Conservation (phyloP, 2,113 vertebrate genomes). For the Nestor notabilis region DNA sequence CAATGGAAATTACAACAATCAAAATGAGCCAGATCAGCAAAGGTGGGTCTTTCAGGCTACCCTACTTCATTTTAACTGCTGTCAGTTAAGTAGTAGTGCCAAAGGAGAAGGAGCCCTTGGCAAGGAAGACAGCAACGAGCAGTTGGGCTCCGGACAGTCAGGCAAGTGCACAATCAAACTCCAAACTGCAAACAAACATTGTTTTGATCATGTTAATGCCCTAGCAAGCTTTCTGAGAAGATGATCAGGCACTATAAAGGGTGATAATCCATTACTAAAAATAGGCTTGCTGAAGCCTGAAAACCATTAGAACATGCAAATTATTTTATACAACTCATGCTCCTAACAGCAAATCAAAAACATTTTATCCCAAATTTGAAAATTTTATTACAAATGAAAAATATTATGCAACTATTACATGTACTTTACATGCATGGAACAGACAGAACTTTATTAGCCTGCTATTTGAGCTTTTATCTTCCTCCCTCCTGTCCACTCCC, state of each 20-base stretch:
- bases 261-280: conserved; percentile 63
- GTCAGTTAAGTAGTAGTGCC: background rate
- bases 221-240: conserved; percentile 44
- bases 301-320: background rate
- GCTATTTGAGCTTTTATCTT: background rate
- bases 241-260: conserved; percentile 54
- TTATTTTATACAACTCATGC: background rate
- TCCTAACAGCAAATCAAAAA: background rate
- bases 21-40: background rate
- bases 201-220: conserved; percentile 27
- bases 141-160: background rate
- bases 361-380: background rate
- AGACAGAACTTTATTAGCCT: background rate
- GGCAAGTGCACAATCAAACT: background rate
- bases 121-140: background rate
- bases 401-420: background rate
- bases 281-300: conserved; percentile 38
- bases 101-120: background rate
- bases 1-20: background rate
- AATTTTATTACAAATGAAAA: background rate
- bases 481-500: background rate
- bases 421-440: background rate
- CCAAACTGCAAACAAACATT: background rate
- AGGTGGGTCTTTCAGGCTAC: background rate
- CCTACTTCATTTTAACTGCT: background rate